Conservation (phyloP, 2,113 vertebrate species). For the Calypte anna region DNA sequence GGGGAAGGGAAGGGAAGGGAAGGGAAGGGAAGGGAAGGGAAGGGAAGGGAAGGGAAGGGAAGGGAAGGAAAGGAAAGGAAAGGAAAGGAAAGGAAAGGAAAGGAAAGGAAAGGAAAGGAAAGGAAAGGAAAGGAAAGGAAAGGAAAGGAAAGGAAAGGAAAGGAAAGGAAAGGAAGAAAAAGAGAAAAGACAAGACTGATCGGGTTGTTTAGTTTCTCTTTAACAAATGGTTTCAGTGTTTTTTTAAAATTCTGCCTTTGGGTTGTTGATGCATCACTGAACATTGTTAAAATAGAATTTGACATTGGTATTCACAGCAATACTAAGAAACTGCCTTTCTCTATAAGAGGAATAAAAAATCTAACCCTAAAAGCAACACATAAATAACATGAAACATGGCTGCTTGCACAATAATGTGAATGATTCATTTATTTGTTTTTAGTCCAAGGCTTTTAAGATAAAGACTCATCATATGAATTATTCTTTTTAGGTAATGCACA, state of each 20-base stretch:
- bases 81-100: background rate
- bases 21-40: no score
- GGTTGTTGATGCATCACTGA: conserved; percentile 49
- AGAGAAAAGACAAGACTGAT: background rate
- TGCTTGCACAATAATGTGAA: conserved; percentile 35
- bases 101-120: no score
- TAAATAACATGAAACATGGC: conserved; percentile 33
- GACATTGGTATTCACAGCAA: conserved; percentile 44
- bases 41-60: background rate
- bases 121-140: no score
- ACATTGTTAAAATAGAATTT: conserved; percentile 37
- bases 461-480: conserved; percentile 53
- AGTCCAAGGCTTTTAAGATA: conserved; percentile 42
- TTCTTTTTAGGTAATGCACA: conserved; percentile 27
- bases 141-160: background rate
- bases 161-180: background rate
- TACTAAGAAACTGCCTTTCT: conserved; percentile 47
- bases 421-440: conserved; percentile 58
- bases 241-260: conserved; percentile 41
- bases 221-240: conserved; percentile 36
- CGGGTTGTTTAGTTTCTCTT: background rate
- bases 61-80: background rate
- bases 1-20: background rate
- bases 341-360: background rate
- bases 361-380: conserved; percentile 40